These are phyloP conservation scores for Oreochromis niloticus DNA, from an alignment of 2,113 vertebrate genomes.

Conservation along the genomic window DNA sequence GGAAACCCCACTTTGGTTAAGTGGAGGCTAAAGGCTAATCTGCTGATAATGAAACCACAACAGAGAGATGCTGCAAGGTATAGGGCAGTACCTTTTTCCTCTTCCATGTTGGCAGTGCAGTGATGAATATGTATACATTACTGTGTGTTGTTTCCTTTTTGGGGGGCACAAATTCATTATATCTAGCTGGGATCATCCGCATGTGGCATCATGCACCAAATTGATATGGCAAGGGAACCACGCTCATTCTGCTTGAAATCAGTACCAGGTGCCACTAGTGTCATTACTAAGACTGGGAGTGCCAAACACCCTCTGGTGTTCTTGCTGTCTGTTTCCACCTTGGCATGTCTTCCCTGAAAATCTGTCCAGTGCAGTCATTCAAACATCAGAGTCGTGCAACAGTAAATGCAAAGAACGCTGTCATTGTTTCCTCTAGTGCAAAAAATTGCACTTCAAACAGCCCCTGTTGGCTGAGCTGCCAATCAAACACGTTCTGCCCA, in stretches of 20 bases:
- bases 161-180: not conserved
- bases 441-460: not conserved
- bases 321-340: not conserved
- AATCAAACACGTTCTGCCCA: not conserved
- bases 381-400: not conserved
- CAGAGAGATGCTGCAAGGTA: not conserved
- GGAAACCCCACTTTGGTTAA: rapidly evolving
- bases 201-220: not conserved
- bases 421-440: not conserved
- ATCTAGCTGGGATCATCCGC: not conserved
- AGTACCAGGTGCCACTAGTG: not conserved
- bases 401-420: not conserved
- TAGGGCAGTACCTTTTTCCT: not conserved
- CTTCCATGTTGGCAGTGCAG: not conserved
- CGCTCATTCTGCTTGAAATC: not conserved
- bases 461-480: not conserved
- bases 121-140: not conserved
- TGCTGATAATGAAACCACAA: not conserved
- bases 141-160: not conserved
- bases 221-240: not conserved
- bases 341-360: not conserved
- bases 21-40: not conserved
- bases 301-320: not conserved
- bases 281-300: not conserved
- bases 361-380: not conserved